phyloP scores from a whole-genome alignment of 2,888 invertebrate genomes.

The Coenonympha arcania region DNA sequence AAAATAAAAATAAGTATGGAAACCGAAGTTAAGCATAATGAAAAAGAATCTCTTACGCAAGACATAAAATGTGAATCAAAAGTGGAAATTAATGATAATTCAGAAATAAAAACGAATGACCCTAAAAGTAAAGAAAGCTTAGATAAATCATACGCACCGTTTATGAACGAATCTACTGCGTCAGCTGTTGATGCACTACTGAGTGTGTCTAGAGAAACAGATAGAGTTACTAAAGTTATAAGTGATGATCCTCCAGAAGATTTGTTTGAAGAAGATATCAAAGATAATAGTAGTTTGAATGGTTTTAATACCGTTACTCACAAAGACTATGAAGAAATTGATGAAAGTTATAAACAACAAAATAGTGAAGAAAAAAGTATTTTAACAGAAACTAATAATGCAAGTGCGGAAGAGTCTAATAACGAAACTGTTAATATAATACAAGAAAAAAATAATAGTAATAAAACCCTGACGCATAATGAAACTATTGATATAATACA shows the following conservation, averaged over 20 bases:
- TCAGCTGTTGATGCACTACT: constrained; percentile 66
- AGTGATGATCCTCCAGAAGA: constrained; percentile 65
- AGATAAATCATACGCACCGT: constrained; percentile 37
- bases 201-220: constrained; percentile 62
- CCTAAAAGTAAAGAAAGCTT: too few relatives aligned
- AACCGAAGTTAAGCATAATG: constrained; percentile 1
- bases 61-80: background rate
- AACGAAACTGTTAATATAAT: background rate
- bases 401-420: background rate
- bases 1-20: background rate
- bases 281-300: constrained; percentile 40
- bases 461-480: too few relatives aligned
- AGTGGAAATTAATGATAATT: constrained; percentile 4
- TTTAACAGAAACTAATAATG: constrained; percentile 2
- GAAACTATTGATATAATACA: too few relatives aligned
- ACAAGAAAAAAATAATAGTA: background rate
- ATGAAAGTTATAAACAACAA: too few relatives aligned
- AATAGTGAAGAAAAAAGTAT: constrained; percentile 10
- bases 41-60: constrained; percentile 6
- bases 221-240: constrained; percentile 57
- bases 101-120: constrained; percentile 6
- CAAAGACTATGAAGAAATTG: constrained; percentile 26
- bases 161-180: constrained; percentile 61
- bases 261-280: constrained; percentile 65
- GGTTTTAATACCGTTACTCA: constrained; percentile 34